Base-by-base conservation (phyloP, 2,888 invertebrate species). In the Adineta ricciae region DNA sequence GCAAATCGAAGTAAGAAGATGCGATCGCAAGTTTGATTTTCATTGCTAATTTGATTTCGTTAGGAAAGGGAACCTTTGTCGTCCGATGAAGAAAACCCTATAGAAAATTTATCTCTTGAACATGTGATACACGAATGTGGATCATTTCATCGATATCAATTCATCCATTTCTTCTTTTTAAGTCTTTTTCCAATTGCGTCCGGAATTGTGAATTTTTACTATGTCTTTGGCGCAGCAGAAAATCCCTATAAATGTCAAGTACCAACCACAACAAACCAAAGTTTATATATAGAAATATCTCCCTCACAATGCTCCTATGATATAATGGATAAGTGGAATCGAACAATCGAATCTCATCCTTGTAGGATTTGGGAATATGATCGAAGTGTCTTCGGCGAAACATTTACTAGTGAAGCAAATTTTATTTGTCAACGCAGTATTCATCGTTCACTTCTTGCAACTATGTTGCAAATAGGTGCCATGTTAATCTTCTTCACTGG, bases 321-420 rank as follows among this genome's bases (percentile, higher is more conserved):
- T 16, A 14, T 36, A 27, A 64, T 4, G 14, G 14, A 64, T 64
- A 4, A 32, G 27, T 32, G 1, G 1, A 64, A 19, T 64, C 0
- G 32, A 64, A 64, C 32, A 19, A 64, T 19, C 16, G 38, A 11
- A 19, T 41, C 41, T 5, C 14, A n/a, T 41, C n/a, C 24, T 27
- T 83, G 83, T 50, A 52, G 9, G 5, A 52, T 16, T 41, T 83
- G 83, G 83, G 16, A 11, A 41, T 83, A 83, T 32, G 50, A 83
- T 50, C 83, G 36, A 49, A 50, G 9, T 24, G 19, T 9, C 3
- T 83, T 50, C 36, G 52, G 50, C n/a, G 1, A n/a, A 41, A 83
- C 83, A 83, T 83, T 83, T 49, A 32, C 83, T 11, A 46, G 41
- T 46, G 83, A 83, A 49, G 49, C 50, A 21, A 52, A 83, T 83